Evolutionary conservation across 2,797 vertebrate genomes (phyloP), one percentile per base, ranked within the genome.

Genomic region (Anguilla obscura): DNA sequence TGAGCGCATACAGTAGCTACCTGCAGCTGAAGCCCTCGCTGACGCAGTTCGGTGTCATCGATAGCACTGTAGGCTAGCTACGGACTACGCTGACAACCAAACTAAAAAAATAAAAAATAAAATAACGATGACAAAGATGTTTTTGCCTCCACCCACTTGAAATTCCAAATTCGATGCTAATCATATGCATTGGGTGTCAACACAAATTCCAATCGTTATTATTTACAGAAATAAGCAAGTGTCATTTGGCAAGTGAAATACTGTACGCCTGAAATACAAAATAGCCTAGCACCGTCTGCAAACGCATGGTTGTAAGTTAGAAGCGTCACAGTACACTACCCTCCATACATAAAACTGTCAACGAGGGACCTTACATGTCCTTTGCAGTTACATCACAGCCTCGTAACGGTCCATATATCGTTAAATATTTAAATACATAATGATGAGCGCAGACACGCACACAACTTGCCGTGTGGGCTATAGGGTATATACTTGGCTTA

Each of bases 1-100:
- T 90, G 93, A 92, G 91, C 93, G 92, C 79, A 82, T 82, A 82
- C 79, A 50, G 79, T 48, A 48, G 87, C 91, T 91, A 96, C 97
- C 97, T 96, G 96, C 95, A 94, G 92, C 91, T 90, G 89, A 89
- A 88, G 85, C 89, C 79, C 89, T 88, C 93, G 91, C 92, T 96
- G 96, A 96, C 96, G 96, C 96, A 97, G 94, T 96, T 95, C 90
- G 86, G 91, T 92, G 92, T 94, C 91, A 93, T 91, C 90, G 90
- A 88, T 93, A 92, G 88, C 84, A 54, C 76, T 88, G 85, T 91
- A 52, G 50, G 50, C 50, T 52, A 63, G 58, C 58, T 21, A 89
- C 88, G 92, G 60, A 80, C 91, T 89, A 92, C 88, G 87, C 89
- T 16, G 48, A 90, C 80, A 91, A 48, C 63, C 52, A 86, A 52